Percentiles rank a stretch among this genome's conserved stretches.
Evolutionary conservation across 2,113 vertebrate genomes (phyloP).

Genomic region (Variabilichromis moorii): DNA sequence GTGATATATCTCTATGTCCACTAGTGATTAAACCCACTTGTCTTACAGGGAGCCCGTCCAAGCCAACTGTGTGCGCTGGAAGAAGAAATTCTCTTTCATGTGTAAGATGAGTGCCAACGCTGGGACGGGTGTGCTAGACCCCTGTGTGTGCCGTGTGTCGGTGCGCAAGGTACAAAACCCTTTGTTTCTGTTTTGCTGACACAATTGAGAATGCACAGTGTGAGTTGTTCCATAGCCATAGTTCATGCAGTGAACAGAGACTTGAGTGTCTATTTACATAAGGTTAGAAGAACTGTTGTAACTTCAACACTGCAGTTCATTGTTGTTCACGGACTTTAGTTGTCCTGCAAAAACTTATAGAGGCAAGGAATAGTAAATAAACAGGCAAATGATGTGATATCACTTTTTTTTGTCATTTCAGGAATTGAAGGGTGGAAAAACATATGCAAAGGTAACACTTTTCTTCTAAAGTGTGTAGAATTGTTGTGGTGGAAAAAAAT

Average conservation of each 20-base stretch:
- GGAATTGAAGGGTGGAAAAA: slow-evolving; percentile 94
- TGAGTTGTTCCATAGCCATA: not conserved
- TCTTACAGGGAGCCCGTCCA: slow-evolving; percentile 82
- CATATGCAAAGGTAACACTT: slow-evolving; percentile 87
- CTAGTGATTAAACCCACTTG: not conserved
- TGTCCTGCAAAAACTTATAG: not conserved
- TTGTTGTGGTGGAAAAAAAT: slow-evolving; percentile 6
- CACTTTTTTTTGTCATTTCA: slow-evolving; percentile 55
- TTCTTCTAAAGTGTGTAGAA: slow-evolving; percentile 10
- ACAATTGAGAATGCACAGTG: not conserved
- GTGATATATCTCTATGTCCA: not conserved
- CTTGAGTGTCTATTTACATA: not conserved
- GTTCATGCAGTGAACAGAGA: not conserved
- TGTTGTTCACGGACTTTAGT: not conserved
- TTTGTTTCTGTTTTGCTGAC: not conserved
- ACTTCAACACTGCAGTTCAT: not conserved
- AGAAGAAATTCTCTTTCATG: slow-evolving; percentile 85
- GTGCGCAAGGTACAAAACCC: slow-evolving; percentile 81
- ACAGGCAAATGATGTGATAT: not conserved
- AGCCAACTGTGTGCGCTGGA: slow-evolving; percentile 90
- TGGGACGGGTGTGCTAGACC: slow-evolving; percentile 83
- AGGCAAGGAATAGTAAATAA: not conserved
- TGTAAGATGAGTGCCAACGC: slow-evolving; percentile 92
- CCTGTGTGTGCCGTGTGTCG: slow-evolving; percentile 88
- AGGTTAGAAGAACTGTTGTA: not conserved